Evolutionary conservation across 1,140 invertebrate genomes (phyloP).

Genomic region (Atta texana): DNA sequence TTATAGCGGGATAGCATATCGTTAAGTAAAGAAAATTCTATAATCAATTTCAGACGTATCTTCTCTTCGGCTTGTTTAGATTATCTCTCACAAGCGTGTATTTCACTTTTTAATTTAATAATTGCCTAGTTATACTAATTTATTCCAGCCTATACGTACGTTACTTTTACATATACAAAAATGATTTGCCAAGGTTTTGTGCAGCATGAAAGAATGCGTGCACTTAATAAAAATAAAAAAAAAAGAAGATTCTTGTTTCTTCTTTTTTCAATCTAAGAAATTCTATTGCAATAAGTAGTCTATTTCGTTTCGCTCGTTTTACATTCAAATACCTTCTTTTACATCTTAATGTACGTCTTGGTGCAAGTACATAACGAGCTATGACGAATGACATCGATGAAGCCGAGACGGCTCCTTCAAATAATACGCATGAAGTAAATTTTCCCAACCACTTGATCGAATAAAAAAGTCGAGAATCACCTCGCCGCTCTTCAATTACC

Average conservation of each 20-base stretch:
- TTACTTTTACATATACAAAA: not conserved
- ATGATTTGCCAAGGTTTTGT: not conserved
- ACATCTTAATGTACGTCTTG: slow-evolving; percentile 13
- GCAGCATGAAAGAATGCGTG: not conserved
- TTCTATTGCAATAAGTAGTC: slow-evolving; percentile 30
- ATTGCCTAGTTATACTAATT: not conserved
- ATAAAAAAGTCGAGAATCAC: slow-evolving; percentile 51
- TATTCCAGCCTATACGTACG: not conserved
- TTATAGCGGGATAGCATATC: slow-evolving; percentile 62
- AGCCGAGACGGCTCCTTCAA: slow-evolving; percentile 53
- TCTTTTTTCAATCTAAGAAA: not conserved
- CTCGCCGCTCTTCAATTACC: slow-evolving; percentile 52
- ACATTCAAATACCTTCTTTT: not conserved
- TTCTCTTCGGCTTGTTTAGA: not conserved
- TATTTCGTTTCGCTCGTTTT: slow-evolving; percentile 51
- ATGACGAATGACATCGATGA: slow-evolving; percentile 60
- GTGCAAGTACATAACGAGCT: slow-evolving; percentile 55
- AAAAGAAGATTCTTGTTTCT: not conserved
- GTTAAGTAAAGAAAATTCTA: slow-evolving; percentile 4
- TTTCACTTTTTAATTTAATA: not conserved
- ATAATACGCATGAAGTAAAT: slow-evolving; percentile 52
- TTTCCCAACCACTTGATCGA: slow-evolving; percentile 41
- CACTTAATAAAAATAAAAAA: not conserved
- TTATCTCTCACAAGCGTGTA: not conserved
- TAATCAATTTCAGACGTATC: slow-evolving; percentile 40